Evolutionary conservation across 2,888 invertebrate genomes (phyloP).

Genomic region (Leptodirus hochenwartii): DNA sequence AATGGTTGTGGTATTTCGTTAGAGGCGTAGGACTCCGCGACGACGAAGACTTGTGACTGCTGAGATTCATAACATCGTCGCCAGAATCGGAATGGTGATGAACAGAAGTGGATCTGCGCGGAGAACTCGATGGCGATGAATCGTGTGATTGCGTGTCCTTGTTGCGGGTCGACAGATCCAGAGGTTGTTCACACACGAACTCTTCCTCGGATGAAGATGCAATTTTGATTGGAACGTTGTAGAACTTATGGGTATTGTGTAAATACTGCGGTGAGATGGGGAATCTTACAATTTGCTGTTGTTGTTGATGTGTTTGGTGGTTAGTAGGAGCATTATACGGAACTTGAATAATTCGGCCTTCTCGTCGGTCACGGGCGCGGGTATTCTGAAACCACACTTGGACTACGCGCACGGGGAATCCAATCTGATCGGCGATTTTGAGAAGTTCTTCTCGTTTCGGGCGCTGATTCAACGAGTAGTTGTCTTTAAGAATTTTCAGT

Average conservation of each 20-base stretch:
- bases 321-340: constrained; percentile 22
- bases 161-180: constrained; percentile 79
- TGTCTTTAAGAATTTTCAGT: constrained; percentile 69
- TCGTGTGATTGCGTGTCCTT: constrained; percentile 38
- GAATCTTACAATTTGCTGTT: constrained; percentile 9
- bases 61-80: constrained; percentile 61
- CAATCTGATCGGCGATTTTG: constrained; percentile 63
- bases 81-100: constrained; percentile 42
- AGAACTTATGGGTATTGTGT: constrained; percentile 11
- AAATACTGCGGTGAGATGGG: constrained; percentile 3
- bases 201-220: too few species aligned
- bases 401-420: constrained; percentile 61
- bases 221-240: too few species aligned
- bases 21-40: constrained; percentile 38
- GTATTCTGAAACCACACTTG: constrained; percentile 97
- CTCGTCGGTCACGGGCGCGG: constrained; percentile 70
- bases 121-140: constrained; percentile 43
- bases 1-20: constrained; percentile 18
- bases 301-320: constrained; percentile 16
- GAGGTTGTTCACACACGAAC: constrained; percentile 55
- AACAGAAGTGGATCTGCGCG: constrained; percentile 40
- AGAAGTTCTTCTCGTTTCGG: constrained; percentile 89
- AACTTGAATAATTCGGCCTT: constrained; percentile 33
- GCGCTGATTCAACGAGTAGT: constrained; percentile 77
- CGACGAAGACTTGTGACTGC: constrained; percentile 52